Evolutionary conservation across 2,888 invertebrate species (phyloP).

Genomic region (Drosophila lutescens): DNA sequence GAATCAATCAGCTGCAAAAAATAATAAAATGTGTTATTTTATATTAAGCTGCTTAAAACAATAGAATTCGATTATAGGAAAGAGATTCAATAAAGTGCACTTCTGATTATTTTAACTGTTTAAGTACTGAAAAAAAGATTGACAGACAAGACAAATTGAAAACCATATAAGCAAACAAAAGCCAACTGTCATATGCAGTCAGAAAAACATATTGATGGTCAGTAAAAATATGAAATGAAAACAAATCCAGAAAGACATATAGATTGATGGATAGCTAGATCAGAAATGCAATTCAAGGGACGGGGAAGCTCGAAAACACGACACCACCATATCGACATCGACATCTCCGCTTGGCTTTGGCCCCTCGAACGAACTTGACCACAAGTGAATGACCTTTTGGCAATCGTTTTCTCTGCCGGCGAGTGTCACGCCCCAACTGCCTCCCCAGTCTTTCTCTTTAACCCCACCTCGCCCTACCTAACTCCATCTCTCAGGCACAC

Average conservation of each 20-base stretch:
- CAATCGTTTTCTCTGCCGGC: slow-evolving; percentile 30
- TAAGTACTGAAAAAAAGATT: neutral
- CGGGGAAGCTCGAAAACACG: neutral
- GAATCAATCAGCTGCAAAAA: neutral
- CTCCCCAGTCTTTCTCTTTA: slow-evolving; percentile 35
- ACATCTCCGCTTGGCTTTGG: slow-evolving; percentile 21
- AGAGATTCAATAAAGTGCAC: neutral
- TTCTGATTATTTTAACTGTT: neutral
- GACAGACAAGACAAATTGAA: slow-evolving; percentile 10
- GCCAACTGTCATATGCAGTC: slow-evolving; percentile 11
- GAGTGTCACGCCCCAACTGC: slow-evolving; percentile 55
- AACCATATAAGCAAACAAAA: slow-evolving; percentile 5
- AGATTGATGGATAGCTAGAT: slow-evolving; percentile 13
- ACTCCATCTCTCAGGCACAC: slow-evolving; percentile 19
- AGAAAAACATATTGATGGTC: slow-evolving; percentile 4
- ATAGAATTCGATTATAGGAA: neutral
- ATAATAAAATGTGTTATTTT: neutral
- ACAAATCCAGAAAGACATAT: slow-evolving; percentile 18
- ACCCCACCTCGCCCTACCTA: slow-evolving; percentile 20
- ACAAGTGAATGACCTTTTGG: slow-evolving; percentile 70
- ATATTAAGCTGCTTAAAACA: neutral
- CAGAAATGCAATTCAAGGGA: neutral
- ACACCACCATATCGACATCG: slow-evolving; percentile 18
- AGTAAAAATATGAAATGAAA: slow-evolving; percentile 16
- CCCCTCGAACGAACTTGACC: slow-evolving; percentile 33